phyloP scores from a whole-genome alignment of 2,888 invertebrate species.

The Pemphredon lugubris region DNA sequence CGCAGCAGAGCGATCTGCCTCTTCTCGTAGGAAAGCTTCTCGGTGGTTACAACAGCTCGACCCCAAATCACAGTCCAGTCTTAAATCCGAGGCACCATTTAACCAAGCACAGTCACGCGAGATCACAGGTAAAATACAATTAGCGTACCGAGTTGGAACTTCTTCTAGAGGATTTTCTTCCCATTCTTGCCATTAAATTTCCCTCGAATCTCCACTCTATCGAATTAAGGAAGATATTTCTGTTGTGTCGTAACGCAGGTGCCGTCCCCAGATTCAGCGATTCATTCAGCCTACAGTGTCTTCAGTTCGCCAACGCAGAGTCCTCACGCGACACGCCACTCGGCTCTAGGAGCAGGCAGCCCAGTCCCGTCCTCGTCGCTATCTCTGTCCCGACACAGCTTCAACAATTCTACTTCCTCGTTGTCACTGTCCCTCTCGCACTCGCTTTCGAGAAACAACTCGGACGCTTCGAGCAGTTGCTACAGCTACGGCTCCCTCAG shows the following conservation, averaged over 20 bases:
- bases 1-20: constrained; percentile 81
- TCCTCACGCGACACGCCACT: constrained; percentile 92
- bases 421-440: constrained; percentile 86
- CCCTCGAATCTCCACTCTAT: no score
- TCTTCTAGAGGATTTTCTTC: no score
- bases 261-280: constrained; percentile 94
- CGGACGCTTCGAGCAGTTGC: constrained; percentile 94
- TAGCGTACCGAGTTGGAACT: no score
- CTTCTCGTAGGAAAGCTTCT: constrained; percentile 84
- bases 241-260: constrained; percentile 60
- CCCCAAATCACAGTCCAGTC: constrained; percentile 86
- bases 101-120: constrained; percentile 79
- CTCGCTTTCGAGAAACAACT: constrained; percentile 93
- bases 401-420: constrained; percentile 80
- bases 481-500: constrained; percentile 88
- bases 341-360: constrained; percentile 82
- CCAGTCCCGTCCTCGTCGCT: constrained; percentile 79
- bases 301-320: constrained; percentile 93
- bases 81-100: constrained; percentile 80
- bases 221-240: no score
- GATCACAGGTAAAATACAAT: constrained; percentile 71
- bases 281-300: constrained; percentile 92
- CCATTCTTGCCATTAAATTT: no score
- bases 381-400: constrained; percentile 79
- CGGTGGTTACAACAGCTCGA: constrained; percentile 85